Conservation (phyloP, 2,888 invertebrate species). For the Scelioninae gen. 1 region DNA sequence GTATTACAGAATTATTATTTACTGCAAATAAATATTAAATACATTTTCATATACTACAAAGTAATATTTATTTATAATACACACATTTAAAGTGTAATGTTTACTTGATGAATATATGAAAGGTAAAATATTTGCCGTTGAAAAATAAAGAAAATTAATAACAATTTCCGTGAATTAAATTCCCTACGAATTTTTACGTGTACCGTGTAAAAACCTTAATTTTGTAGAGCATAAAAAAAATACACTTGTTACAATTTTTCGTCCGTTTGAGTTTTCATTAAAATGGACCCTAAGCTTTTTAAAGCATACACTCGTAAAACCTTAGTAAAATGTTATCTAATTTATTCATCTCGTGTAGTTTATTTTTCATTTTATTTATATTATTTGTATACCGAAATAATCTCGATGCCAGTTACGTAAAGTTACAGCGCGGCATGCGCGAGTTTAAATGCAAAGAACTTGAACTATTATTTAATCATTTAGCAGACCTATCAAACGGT, state of each 20-base stretch:
- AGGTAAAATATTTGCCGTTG: background rate
- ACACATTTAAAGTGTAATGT: background rate
- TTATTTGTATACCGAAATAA: slow-evolving; percentile 11
- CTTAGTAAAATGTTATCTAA: slow-evolving; percentile 21
- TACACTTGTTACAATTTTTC: slow-evolving; percentile 24
- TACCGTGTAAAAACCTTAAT: slow-evolving; percentile 17
- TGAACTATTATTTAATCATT: slow-evolving; percentile 35
- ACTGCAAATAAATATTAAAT: background rate
- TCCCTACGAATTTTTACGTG: slow-evolving; percentile 8
- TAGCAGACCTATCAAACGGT: slow-evolving; percentile 21
- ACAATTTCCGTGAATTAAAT: slow-evolving; percentile 24
- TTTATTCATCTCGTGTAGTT: slow-evolving; percentile 12
- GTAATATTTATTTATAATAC: background rate
- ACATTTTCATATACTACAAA: background rate
- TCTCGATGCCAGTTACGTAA: slow-evolving; percentile 2
- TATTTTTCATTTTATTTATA: slow-evolving; percentile 28
- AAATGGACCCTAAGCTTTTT: slow-evolving; percentile 12
- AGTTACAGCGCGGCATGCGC: background rate
- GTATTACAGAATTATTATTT: too few relatives aligned
- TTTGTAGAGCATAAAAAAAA: slow-evolving; percentile 16
- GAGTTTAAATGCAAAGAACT: slow-evolving; percentile 7
- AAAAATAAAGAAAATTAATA: slow-evolving; percentile 21
- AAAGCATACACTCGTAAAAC: slow-evolving; percentile 11
- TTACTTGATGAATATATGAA: background rate
- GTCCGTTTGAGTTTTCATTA: slow-evolving; percentile 31